Percentiles rank a stretch among this genome's conserved stretches.
phyloP scores from a whole-genome alignment of 64 coral and sea anemone genomes.

The Stichodactyla helianthus region DNA sequence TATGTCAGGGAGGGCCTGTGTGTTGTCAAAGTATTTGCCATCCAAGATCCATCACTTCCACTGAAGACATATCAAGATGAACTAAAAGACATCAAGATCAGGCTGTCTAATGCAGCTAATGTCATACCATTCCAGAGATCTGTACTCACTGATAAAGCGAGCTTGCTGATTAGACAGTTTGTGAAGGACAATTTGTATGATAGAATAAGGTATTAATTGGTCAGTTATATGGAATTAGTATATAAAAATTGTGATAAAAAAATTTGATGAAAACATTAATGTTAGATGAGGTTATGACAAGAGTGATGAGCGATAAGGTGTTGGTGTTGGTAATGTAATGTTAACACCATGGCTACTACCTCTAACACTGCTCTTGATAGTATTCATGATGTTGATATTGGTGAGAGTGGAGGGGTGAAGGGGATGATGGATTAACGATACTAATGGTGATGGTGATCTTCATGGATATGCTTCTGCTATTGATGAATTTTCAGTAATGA shows the following conservation, averaged over 20 bases:
- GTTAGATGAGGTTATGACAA: neutral
- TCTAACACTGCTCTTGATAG: too few relatives aligned
- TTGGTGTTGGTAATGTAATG: neutral
- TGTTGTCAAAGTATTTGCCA: constrained; percentile 99
- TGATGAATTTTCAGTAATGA: too few relatives aligned
- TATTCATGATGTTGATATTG: too few relatives aligned
- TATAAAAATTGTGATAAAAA: too few relatives aligned
- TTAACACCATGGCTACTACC: too few relatives aligned
- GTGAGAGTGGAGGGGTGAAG: too few relatives aligned
- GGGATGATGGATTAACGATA: too few relatives aligned
- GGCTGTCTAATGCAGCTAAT: constrained; percentile 63
- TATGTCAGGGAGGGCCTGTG: constrained; percentile 82
- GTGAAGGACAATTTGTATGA: constrained; percentile 97
- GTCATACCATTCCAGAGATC: constrained; percentile 85
- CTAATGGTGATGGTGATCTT: too few relatives aligned
- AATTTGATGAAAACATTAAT: neutral
- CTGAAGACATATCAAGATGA: constrained; percentile 91
- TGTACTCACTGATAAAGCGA: constrained; percentile 90
- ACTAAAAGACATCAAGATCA: constrained; percentile 78
- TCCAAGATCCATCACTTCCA: constrained; percentile 94
- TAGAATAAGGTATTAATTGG: constrained; percentile 70
- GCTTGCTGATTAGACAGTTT: constrained; percentile 83
- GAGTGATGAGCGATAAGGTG: neutral
- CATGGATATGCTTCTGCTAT: too few relatives aligned
- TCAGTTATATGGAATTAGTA: neutral